Base-by-base conservation (phyloP, 2,888 invertebrate species). In the Steromphala cineraria region DNA sequence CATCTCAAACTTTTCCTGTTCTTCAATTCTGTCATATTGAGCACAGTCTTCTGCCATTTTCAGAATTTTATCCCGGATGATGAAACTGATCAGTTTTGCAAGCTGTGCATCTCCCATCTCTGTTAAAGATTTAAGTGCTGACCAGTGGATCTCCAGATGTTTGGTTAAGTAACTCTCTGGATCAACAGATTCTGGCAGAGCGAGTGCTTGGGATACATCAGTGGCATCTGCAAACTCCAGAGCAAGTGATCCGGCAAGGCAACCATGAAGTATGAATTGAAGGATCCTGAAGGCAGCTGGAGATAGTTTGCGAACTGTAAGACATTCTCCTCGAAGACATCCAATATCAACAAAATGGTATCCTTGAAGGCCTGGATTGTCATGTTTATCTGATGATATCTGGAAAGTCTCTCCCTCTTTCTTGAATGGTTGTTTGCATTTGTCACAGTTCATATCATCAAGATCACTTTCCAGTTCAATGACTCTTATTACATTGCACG, bases 21-120 rank as follows among this genome's bases (percentile, higher is more conserved):
- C 76, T 10, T 77, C 55, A 31, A 19, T 28, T 21, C n/a, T 77
- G 5, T 53, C 17, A 56, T 52, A 77, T 31, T 21, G 53, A 53
- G 10, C 36, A 24, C 3, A 8, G 36, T 77, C 21, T 56, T 55
- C 13, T 5, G 31, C n/a, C 10, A 53, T 46, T 10, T 28, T 19
- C 0, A n/a, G 4, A 24, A 52, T 13, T 15, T 55, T 28, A 56
- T 77, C 46, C 17, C 28, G 40, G 36, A 77, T 24, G 31, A 78
- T 46, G 13, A 55, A 15, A 67, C 80, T 71, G 17, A 81, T 31
- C 19, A 83, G 40, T 17, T 53, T 52, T 56, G 79, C 77, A 4
- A 77, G 5, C 2, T 83, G 78, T 15, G 74, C 62, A 67, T 62
- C 36, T 52, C 80, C 78, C 62, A 83, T 21, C n/a, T 46, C 46